These are phyloP conservation scores for Rana temporaria DNA, from an alignment of 2,113 vertebrate species.

Conservation along the genomic window DNA sequence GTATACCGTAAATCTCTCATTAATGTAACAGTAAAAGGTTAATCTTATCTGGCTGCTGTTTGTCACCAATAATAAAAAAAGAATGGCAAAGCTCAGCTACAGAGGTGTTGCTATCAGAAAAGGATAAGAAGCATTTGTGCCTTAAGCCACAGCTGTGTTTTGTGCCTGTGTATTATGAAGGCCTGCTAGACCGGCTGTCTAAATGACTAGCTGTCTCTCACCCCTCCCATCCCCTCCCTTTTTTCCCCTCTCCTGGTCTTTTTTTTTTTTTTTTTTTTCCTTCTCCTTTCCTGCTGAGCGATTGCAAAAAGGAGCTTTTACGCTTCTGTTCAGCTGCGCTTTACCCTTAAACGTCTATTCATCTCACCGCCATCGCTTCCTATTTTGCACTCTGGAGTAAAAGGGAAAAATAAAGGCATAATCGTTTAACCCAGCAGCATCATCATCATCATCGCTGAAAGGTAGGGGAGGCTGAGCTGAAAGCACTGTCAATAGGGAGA, in stretches of 20 bases:
- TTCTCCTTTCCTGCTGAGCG: slow-evolving; percentile 50
- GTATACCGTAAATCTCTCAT: neutral
- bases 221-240: slow-evolving; percentile 30
- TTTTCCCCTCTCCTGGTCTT: slow-evolving; percentile 1
- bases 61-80: neutral
- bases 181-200: slow-evolving; percentile 49
- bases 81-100: neutral
- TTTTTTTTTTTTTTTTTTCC: slow-evolving; percentile 19
- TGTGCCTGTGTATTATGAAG: slow-evolving; percentile 38
- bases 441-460: slow-evolving; percentile 9
- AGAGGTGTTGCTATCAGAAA: neutral
- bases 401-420: neutral
- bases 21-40: neutral
- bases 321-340: slow-evolving; percentile 15
- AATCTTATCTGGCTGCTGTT: neutral
- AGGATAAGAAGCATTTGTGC: slow-evolving; percentile 27
- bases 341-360: slow-evolving; percentile 5
- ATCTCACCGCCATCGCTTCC: slow-evolving; percentile 30
- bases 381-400: slow-evolving; percentile 18
- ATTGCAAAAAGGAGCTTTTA: slow-evolving; percentile 39
- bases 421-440: slow-evolving; percentile 18
- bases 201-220: slow-evolving; percentile 25
- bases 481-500: slow-evolving; percentile 17
- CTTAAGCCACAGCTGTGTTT: slow-evolving; percentile 29
- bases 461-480: slow-evolving; percentile 28